Conservation (phyloP, 1,140 invertebrate species). For the Brachystomella parvula region DNA sequence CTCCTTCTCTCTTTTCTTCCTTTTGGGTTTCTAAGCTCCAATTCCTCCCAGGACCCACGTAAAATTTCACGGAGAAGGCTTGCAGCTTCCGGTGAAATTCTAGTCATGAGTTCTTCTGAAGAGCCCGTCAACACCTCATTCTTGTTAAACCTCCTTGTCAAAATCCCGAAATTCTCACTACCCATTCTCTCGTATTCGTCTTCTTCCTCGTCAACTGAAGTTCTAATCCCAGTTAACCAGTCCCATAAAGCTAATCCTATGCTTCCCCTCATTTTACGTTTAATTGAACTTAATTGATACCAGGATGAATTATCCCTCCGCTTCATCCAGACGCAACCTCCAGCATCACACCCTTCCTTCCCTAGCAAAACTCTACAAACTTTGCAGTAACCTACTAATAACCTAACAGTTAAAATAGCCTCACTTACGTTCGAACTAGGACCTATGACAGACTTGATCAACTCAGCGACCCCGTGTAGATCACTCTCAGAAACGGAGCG, state of each 20-base stretch:
- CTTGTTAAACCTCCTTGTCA: neutral
- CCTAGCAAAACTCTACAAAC: neutral
- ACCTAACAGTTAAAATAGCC: too few relatives aligned
- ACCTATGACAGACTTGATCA: constrained; percentile 24
- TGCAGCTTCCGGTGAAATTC: constrained; percentile 30
- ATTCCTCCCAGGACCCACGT: constrained; percentile 18
- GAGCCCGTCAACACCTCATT: neutral
- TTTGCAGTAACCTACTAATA: neutral
- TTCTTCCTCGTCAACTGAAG: neutral
- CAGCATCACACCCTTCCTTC: neutral
- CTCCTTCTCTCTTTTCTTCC: neutral
- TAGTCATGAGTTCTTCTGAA: constrained; percentile 21
- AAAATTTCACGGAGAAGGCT: constrained; percentile 25
- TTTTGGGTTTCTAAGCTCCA: neutral
- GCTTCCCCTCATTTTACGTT: constrained; percentile 1
- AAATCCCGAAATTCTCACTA: neutral
- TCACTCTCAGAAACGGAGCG: constrained; percentile 29
- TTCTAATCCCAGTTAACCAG: neutral
- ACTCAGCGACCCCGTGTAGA: constrained; percentile 26
- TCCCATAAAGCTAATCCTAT: neutral
- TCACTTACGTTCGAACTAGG: constrained; percentile 11
- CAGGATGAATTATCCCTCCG: neutral
- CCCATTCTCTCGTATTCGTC: neutral
- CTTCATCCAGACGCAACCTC: neutral
- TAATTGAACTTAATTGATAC: constrained; percentile 17